Percentiles rank a stretch among this genome's conserved stretches.
These are phyloP conservation scores for Proisotoma minuta DNA, from an alignment of 2,888 invertebrate genomes.

Conservation along the genomic window DNA sequence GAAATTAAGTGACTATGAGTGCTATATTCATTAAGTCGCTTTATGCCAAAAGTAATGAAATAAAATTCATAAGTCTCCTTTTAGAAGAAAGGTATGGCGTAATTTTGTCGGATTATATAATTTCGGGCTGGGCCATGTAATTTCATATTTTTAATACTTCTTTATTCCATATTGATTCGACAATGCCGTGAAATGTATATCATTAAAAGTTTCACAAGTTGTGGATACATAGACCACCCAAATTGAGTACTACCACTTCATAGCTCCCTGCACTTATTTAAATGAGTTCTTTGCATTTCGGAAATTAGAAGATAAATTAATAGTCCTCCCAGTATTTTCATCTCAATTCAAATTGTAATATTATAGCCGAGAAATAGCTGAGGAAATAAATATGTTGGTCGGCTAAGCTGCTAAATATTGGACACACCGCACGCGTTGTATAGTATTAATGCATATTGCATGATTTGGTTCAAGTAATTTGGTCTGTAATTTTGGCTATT, in stretches of 20 bases:
- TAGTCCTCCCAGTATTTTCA: conserved; percentile 5
- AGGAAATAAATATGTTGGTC: too few species aligned
- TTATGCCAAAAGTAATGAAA: too few species aligned
- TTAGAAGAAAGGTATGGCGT: too few species aligned
- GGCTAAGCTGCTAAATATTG: not conserved
- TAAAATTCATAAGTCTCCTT: too few species aligned
- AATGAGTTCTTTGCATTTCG: conserved; percentile 18
- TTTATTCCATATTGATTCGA: conserved; percentile 12
- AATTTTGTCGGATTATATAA: too few species aligned
- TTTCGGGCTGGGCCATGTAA: not conserved
- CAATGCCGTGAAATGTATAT: conserved; percentile 4
- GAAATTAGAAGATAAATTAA: conserved; percentile 12
- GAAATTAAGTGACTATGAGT: too few species aligned
- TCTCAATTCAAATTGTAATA: not conserved
- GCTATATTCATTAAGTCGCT: too few species aligned
- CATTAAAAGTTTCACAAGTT: conserved; percentile 18
- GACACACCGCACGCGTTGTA: not conserved
- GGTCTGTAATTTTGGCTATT: not conserved
- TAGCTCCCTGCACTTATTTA: conserved; percentile 18
- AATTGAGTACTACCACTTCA: too few species aligned
- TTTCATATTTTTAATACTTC: not conserved
- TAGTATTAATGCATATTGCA: not conserved
- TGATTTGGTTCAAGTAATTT: not conserved
- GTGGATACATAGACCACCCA: conserved; percentile 11
- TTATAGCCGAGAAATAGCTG: too few species aligned